A percentile compares a stretch with the other conserved stretches of the same genome.
These are phyloP conservation scores for Bufo gargarizans DNA, from an alignment of 2,113 vertebrate species.

Conservation along the genomic window DNA sequence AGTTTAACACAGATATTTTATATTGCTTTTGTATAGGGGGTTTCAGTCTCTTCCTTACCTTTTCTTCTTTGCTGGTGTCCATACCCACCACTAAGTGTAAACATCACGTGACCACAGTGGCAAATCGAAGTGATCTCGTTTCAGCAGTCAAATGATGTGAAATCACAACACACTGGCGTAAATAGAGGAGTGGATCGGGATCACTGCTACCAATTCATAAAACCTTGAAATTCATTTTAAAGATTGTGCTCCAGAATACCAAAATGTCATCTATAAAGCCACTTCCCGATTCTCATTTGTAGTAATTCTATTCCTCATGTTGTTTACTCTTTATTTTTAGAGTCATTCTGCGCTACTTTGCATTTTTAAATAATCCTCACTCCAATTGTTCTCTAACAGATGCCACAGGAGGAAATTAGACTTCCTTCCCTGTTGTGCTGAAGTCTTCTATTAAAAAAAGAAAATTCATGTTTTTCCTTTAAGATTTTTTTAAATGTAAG, in stretches of 20 bases:
- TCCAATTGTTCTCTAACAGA: constrained; percentile 52
- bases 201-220: too few relatives aligned
- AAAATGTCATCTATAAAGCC: neutral
- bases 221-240: too few relatives aligned
- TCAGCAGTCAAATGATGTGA: neutral
- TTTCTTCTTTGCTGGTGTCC: too few relatives aligned
- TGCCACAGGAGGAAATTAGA: constrained; percentile 43
- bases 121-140: too few relatives aligned
- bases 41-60: too few relatives aligned
- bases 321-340: constrained; percentile 17
- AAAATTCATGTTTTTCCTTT: neutral
- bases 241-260: too few relatives aligned
- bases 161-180: neutral
- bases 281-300: neutral
- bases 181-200: too few relatives aligned
- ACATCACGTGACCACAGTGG: too few relatives aligned
- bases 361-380: constrained; percentile 20
- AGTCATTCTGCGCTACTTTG: neutral
- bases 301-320: neutral
- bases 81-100: too few relatives aligned
- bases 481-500: neutral
- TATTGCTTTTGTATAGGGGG: too few relatives aligned
- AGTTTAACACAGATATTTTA: too few relatives aligned
- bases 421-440: constrained; percentile 45
- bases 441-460: neutral